A percentile compares a stretch with the other conserved stretches of the same genome.
Conservation (phyloP, 1,140 invertebrate genomes). For the Frieseomelitta varia region DNA sequence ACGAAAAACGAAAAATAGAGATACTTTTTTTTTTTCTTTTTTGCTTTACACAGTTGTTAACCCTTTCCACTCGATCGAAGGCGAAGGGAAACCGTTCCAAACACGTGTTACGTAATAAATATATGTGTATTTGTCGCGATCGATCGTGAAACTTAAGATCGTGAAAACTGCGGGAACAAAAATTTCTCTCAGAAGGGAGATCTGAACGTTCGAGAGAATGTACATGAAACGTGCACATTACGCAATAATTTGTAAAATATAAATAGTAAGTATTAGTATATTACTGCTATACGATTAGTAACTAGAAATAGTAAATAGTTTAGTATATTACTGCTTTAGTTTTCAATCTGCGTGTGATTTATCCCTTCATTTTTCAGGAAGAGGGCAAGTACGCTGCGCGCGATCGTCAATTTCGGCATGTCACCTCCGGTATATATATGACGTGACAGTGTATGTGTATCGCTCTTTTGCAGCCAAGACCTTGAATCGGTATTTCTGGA, state of each 20-base stretch:
- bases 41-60: neutral
- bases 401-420: neutral
- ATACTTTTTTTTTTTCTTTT: neutral
- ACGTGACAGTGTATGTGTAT: neutral
- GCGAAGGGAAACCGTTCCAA: neutral
- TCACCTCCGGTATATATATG: neutral
- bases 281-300: no score
- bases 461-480: neutral
- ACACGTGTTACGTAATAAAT: neutral
- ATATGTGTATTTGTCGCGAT: neutral
- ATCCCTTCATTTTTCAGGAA: neutral
- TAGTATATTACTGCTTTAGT: no score
- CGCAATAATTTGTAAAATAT: no score
- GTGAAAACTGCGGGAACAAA: neutral
- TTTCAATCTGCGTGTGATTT: no score
- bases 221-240: no score
- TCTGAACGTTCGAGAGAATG: neutral
- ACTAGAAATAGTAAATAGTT: no score
- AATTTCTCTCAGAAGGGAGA: no score
- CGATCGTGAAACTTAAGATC: neutral
- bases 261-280: no score
- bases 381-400: neutral
- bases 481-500: conserved; percentile 11
- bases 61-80: conserved; percentile 27
- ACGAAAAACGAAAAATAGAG: neutral